A percentile compares a stretch with the other conserved stretches of the same genome.
phyloP scores from a whole-genome alignment of 2,797 vertebrate species.

The Clarias fuscus region DNA sequence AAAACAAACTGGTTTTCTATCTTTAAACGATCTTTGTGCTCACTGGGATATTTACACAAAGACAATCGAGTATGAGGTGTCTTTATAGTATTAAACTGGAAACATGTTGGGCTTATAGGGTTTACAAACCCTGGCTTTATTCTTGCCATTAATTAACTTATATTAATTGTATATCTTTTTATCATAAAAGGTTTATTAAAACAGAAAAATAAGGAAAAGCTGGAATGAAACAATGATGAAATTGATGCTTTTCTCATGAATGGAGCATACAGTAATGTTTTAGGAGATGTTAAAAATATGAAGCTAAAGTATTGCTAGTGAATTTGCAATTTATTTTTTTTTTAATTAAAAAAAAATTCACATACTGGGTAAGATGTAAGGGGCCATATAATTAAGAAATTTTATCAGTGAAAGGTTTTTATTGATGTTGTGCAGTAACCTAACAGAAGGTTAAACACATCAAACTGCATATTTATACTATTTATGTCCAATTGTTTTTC shows the following conservation, averaged over 20 bases:
- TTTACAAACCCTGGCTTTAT: background rate
- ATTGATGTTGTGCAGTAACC: background rate
- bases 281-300: background rate
- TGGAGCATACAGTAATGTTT: background rate
- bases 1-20: background rate
- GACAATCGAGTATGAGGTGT: background rate
- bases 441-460: background rate
- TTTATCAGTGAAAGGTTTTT: background rate
- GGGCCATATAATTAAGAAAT: background rate
- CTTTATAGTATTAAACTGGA: slow-evolving; percentile 5
- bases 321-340: too few relatives aligned
- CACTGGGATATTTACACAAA: background rate
- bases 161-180: background rate
- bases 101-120: background rate
- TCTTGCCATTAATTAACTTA: background rate
- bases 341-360: background rate
- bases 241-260: too few relatives aligned
- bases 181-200: background rate
- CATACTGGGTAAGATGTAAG: background rate
- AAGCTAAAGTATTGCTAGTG: background rate
- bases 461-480: background rate
- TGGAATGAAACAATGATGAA: background rate
- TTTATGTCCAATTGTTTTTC: slow-evolving; percentile 8
- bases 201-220: background rate
- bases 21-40: background rate